Base-by-base conservation (phyloP, 2,888 invertebrate genomes). In the Silvanus unidentatus region DNA sequence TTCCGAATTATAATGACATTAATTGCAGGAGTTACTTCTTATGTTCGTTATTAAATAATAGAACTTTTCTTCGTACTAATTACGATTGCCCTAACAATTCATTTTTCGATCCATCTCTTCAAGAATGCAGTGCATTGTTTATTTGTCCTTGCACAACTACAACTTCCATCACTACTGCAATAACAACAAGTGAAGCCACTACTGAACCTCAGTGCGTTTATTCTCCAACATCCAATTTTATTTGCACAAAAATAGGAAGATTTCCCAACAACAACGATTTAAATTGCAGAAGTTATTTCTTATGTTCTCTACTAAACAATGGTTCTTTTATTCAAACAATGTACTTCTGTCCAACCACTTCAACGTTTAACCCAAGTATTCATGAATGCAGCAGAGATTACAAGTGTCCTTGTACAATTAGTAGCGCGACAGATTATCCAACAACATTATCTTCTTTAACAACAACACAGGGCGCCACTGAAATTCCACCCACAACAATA, bases 71-170 rank as follows among this genome's bases (percentile, higher is more conserved):
- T 10, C 39, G 68, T 47, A 72, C 71, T 39, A 46, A 60, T 1
- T 75, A 75, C 47, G 73, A 71, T 1, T 76, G 76, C 48, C 74
- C 75, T 0, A 53, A 61, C 4, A 70, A 70, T 2, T 74, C 75
- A 1, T 62, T 71, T 1, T 76, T 76, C 49, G 73, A 62, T 60
- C 75, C 75, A 0, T 54, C 47, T 2, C 36, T 64, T 11, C 49
- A 44, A 10, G 8, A 67, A n/a, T 76, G 76, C 53, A 74, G 75
- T 2, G 58, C 70, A 1, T 57, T 50, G 14, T 75, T 75, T 45
- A 68, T 60, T 9, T 75, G 75, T 59, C 54, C 66, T 27, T 52
- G 22, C 8, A 5, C 22, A 5, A 5, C 22, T 5, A 22, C 22
- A 8, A 22, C 4, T 22, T 5, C 8, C 8, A 45, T 39, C 10